Conservation (phyloP, 2,113 vertebrate species). For the Zapornia atra region DNA sequence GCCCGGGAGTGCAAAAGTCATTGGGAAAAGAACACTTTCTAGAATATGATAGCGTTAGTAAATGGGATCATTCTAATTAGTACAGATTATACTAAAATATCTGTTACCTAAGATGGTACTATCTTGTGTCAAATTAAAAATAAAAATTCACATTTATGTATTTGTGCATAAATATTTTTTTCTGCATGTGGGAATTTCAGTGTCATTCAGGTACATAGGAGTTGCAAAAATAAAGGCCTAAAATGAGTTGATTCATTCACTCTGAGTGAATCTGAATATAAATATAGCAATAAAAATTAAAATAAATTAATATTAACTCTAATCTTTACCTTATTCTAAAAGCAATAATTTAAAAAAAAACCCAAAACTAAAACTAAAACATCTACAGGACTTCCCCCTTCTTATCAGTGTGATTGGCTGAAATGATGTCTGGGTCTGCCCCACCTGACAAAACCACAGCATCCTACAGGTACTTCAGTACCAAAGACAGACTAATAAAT, state of each 20-base stretch:
- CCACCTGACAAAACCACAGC: background rate
- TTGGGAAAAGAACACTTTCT: background rate
- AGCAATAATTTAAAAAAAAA: too few relatives aligned
- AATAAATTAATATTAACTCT: background rate
- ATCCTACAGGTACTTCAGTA: background rate
- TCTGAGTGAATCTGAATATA: background rate
- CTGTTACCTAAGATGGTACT: background rate
- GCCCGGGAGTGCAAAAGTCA: background rate
- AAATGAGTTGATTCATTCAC: background rate
- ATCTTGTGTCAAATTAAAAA: background rate
- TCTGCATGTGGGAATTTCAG: background rate
- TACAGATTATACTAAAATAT: background rate
- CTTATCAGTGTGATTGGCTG: background rate
- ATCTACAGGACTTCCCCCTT: background rate
- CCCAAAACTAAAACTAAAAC: too few relatives aligned
- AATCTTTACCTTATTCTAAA: background rate
- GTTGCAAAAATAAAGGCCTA: background rate
- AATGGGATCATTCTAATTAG: background rate
- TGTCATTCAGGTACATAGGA: background rate
- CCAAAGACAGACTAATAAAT: background rate
- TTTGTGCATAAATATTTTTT: background rate
- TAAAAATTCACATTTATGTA: background rate
- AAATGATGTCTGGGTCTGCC: accelerated
- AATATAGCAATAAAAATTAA: background rate
- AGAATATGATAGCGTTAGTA: background rate